A percentile compares a stretch with the other conserved stretches of the same genome.
Conservation (phyloP, 2,113 vertebrate species). For the Hepsetus odoe region DNA sequence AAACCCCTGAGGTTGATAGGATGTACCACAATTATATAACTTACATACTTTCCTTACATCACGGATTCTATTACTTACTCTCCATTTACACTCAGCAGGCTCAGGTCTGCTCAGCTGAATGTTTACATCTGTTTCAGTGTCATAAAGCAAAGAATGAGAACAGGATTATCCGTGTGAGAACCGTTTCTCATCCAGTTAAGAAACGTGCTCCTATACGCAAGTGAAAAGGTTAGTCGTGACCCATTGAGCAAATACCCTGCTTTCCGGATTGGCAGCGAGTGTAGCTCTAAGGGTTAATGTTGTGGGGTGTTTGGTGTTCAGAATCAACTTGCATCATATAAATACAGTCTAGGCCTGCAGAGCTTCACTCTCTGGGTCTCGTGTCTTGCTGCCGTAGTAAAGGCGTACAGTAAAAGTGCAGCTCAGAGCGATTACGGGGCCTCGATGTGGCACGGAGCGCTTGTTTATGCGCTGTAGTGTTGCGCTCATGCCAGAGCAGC, state of each 20-base stretch:
- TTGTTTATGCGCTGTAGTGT: constrained; percentile 76
- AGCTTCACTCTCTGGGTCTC: constrained; percentile 53
- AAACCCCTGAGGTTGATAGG: background rate
- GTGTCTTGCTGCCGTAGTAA: constrained; percentile 69
- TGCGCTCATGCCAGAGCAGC: constrained; percentile 67
- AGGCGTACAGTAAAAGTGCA: constrained; percentile 59
- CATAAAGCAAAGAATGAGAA: too few species aligned
- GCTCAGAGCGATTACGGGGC: constrained; percentile 71
- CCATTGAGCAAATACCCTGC: background rate
- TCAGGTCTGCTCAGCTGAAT: too few species aligned
- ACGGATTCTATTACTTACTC: too few species aligned
- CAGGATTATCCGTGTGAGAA: too few species aligned
- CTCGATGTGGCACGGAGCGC: constrained; percentile 71
- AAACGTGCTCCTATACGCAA: too few species aligned
- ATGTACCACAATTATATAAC: background rate
- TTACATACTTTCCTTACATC: too few species aligned
- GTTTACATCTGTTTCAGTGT: too few species aligned
- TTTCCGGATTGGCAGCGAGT: background rate
- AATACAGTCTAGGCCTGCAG: constrained; percentile 56
- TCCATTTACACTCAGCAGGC: background rate
- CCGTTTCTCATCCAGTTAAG: too few species aligned
- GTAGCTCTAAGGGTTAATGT: constrained; percentile 55
- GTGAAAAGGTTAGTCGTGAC: too few species aligned
- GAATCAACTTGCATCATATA: constrained; percentile 50
- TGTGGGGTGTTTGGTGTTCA: constrained; percentile 6